Evolutionary conservation across 2,888 invertebrate species (phyloP).

Genomic region (Baronia brevicornis): DNA sequence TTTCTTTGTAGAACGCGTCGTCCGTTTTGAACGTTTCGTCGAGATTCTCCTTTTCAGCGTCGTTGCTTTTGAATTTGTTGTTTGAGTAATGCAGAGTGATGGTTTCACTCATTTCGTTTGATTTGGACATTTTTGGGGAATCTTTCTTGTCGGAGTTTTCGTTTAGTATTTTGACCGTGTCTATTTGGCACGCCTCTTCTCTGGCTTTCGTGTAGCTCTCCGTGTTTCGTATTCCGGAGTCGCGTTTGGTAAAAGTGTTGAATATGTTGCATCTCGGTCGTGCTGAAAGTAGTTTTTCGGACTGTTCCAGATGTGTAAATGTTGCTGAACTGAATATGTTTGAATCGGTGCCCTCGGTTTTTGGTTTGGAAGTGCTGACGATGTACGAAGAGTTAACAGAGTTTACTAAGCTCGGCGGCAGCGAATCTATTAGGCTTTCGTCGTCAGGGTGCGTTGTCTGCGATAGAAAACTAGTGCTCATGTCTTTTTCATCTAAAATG

Average conservation of each 20-base stretch:
- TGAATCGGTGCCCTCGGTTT: slow-evolving; percentile 41
- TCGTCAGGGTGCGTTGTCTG: slow-evolving; percentile 67
- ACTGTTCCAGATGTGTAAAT: slow-evolving; percentile 61
- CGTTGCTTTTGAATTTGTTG: slow-evolving; percentile 49
- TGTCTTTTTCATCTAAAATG: slow-evolving; percentile 69
- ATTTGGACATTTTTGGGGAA: slow-evolving; percentile 34
- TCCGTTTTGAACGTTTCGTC: slow-evolving; percentile 50
- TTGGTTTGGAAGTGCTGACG: slow-evolving; percentile 43
- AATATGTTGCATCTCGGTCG: slow-evolving; percentile 50
- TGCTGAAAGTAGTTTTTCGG: slow-evolving; percentile 51
- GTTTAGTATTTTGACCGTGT: slow-evolving; percentile 51
- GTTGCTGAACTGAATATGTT: slow-evolving; percentile 63
- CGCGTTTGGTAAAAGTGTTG: slow-evolving; percentile 51
- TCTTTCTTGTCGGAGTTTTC: slow-evolving; percentile 56
- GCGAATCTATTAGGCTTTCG: slow-evolving; percentile 62
- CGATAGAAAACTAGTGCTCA: slow-evolving; percentile 70
- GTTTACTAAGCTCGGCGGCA: slow-evolving; percentile 62
- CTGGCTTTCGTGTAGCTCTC: slow-evolving; percentile 62
- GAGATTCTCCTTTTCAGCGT: slow-evolving; percentile 62
- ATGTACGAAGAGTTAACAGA: slow-evolving; percentile 65
- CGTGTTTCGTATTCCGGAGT: slow-evolving; percentile 43
- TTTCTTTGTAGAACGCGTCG: slow-evolving; percentile 61
- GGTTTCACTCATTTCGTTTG: slow-evolving; percentile 50
- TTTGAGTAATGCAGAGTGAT: slow-evolving; percentile 62
- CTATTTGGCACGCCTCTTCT: slow-evolving; percentile 60